A percentile compares a stretch with the other conserved stretches of the same genome.
phyloP scores from a whole-genome alignment of 2,797 vertebrate species.

The Hippocampus kuda region DNA sequence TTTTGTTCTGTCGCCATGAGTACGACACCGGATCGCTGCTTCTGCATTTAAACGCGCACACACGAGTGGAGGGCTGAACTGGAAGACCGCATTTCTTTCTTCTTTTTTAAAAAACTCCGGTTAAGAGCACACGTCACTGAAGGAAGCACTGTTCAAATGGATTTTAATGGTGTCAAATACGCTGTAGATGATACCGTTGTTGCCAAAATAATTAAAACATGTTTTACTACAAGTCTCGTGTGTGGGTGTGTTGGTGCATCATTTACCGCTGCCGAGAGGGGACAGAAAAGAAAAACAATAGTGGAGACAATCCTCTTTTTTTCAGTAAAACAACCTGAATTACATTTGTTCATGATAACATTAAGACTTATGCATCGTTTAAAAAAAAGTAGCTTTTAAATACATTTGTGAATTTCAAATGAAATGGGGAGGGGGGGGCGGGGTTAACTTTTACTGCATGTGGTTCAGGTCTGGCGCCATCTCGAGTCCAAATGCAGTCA shows the following conservation, averaged over 20 bases:
- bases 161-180: constrained; percentile 68
- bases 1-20: neutral
- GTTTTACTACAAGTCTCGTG: constrained; percentile 57
- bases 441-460: neutral
- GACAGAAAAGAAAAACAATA: neutral
- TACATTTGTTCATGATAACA: no score
- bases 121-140: constrained; percentile 72
- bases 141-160: constrained; percentile 64
- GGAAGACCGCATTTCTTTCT: constrained; percentile 62
- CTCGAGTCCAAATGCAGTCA: neutral
- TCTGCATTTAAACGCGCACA: neutral
- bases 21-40: neutral
- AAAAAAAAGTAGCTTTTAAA: no score
- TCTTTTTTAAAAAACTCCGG: constrained; percentile 27
- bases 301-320: no score
- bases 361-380: no score
- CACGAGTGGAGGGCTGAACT: neutral
- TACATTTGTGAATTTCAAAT: no score
- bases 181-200: constrained; percentile 64
- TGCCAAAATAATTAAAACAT: constrained; percentile 66
- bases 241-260: constrained; percentile 26
- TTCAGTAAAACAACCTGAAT: no score
- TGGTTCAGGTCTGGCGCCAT: neutral
- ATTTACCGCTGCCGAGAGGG: constrained; percentile 11
- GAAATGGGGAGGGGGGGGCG: no score